phyloP scores from a whole-genome alignment of 2,797 vertebrate genomes.

The Lepus oiostolus region DNA sequence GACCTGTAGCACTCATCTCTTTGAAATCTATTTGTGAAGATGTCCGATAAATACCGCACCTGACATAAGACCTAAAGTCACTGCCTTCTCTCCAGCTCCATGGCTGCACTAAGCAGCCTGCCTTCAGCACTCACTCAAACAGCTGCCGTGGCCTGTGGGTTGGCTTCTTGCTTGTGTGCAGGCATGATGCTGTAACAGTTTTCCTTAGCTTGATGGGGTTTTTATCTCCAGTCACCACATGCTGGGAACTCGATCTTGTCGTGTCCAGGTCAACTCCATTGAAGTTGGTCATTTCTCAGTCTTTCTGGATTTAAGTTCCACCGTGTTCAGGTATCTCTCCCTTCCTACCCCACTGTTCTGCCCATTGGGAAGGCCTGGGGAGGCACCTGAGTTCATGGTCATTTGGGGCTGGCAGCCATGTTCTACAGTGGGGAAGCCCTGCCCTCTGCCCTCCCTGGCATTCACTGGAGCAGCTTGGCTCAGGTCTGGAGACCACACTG shows the following conservation, averaged over 20 bases:
- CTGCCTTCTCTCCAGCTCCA: neutral
- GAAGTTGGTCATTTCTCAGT: neutral
- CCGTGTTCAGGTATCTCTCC: neutral
- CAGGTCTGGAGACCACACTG: neutral
- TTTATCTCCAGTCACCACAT: neutral
- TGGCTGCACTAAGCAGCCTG: neutral
- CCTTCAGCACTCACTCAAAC: neutral
- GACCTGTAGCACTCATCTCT: neutral
- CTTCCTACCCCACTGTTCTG: neutral
- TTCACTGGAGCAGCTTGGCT: too few species aligned
- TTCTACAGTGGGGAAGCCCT: neutral
- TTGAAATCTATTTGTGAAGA: neutral
- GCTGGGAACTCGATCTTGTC: neutral
- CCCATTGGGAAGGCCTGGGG: neutral
- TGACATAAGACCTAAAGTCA: neutral
- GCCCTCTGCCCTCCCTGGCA: rapidly evolving
- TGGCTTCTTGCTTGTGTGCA: neutral
- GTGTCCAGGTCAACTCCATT: neutral
- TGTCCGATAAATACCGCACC: neutral
- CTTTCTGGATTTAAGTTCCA: neutral
- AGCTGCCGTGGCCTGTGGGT: neutral
- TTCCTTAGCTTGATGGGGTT: slow-evolving; percentile 9
- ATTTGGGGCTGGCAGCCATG: too few species aligned
- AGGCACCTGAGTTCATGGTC: neutral
- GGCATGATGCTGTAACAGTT: neutral